A percentile compares a stretch with the other conserved stretches of the same genome.
These are phyloP conservation scores for Dysdera silvatica DNA, from an alignment of 1,140 invertebrate genomes.

Conservation along the genomic window DNA sequence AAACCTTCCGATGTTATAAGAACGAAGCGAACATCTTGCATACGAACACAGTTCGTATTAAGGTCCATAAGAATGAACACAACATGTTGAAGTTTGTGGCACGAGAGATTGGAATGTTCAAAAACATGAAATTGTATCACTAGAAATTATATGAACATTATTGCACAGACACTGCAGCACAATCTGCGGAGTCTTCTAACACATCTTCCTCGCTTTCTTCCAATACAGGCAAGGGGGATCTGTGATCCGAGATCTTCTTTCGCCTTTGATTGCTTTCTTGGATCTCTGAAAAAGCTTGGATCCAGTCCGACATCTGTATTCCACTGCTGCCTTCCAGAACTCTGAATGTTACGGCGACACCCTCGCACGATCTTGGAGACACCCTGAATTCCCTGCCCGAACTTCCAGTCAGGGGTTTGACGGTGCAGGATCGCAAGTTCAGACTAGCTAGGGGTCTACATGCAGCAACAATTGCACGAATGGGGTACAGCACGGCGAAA, in stretches of 20 bases:
- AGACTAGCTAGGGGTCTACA: constrained; percentile 23
- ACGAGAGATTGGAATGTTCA: no score
- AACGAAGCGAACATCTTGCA: no score
- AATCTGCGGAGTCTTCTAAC: no score
- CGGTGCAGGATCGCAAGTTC: constrained; percentile 24
- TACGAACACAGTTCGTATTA: no score
- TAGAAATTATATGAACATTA: no score
- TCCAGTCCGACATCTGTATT: constrained; percentile 10
- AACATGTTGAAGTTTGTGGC: no score
- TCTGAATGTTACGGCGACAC: constrained; percentile 17
- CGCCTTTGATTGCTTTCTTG: constrained; percentile 2
- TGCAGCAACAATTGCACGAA: constrained; percentile 17
- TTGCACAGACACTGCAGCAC: no score
- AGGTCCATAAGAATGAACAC: no score
- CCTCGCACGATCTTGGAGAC: constrained; percentile 19
- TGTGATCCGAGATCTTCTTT: constrained; percentile 25
- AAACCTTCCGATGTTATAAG: no score
- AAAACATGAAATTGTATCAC: no score
- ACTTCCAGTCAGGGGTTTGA: constrained; percentile 1
- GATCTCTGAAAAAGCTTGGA: constrained; percentile 10
- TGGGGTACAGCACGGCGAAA: constrained; percentile 27
- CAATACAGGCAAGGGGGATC: constrained; percentile 15
- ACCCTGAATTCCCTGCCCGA: constrained; percentile 5
- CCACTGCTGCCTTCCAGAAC: constrained; percentile 8
- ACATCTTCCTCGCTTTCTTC: constrained; percentile 21